Conservation (phyloP, 2,113 vertebrate species). For the Melozone crissalis region DNA sequence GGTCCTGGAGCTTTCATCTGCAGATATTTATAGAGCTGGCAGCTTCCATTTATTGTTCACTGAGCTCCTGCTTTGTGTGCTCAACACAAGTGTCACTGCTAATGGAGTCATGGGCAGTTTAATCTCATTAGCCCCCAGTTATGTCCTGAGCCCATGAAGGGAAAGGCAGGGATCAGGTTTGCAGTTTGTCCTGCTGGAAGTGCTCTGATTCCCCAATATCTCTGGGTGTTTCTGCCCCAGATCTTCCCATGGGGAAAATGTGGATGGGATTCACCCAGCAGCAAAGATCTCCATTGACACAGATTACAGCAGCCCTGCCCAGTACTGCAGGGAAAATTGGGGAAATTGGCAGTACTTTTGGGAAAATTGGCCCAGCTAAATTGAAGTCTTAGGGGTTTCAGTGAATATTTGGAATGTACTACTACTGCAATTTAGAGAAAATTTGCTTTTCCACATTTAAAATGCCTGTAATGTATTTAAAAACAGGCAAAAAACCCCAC, state of each 20-base stretch:
- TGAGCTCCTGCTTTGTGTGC: not conserved
- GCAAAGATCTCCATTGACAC: not conserved
- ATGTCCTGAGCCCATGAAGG: not conserved
- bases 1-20: not conserved
- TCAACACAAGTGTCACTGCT: not conserved
- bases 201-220: not conserved
- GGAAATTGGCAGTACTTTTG: not conserved
- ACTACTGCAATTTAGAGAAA: not conserved
- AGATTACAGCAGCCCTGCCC: not conserved
- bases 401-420: not conserved
- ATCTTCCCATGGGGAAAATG: rapidly evolving
- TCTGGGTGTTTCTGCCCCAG: not conserved
- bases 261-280: not conserved
- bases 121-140: not conserved
- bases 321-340: not conserved
- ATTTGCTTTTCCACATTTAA: not conserved
- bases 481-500: rapidly evolving
- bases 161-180: not conserved
- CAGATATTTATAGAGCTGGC: not conserved
- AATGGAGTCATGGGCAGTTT: not conserved
- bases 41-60: not conserved
- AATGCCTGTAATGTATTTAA: not conserved
- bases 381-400: not conserved
- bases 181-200: not conserved
- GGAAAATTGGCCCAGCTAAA: not conserved